Conservation (phyloP, 2,113 vertebrate species). For the Petrocephalus microphthalmus region DNA sequence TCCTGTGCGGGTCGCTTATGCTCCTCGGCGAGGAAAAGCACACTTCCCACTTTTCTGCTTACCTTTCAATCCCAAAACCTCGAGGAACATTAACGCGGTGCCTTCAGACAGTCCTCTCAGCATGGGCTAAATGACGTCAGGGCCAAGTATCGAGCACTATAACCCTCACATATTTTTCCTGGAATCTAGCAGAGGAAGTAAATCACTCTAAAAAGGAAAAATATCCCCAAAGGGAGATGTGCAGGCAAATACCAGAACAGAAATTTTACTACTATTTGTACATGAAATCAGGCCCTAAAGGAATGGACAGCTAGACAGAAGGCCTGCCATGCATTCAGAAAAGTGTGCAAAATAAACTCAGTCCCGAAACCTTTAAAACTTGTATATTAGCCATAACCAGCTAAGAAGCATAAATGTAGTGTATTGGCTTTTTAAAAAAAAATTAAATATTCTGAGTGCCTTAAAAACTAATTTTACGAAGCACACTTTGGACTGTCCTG, state of each 20-base stretch:
- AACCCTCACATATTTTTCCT: not conserved
- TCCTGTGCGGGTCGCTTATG: not conserved
- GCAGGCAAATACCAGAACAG: not conserved
- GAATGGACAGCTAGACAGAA: not conserved
- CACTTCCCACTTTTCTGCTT: slow-evolving; percentile 5
- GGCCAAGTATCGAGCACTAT: not conserved
- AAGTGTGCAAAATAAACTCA: slow-evolving; percentile 21
- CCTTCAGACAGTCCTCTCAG: not conserved
- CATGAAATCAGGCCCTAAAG: not conserved
- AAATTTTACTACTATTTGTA: not conserved
- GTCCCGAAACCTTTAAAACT: slow-evolving; percentile 11
- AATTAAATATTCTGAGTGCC: not conserved
- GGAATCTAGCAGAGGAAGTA: not conserved
- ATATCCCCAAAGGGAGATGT: not conserved
- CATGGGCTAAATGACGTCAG: not conserved
- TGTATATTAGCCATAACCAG: not conserved
- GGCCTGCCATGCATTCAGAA: slow-evolving; percentile 2
- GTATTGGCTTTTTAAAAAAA: not conserved
- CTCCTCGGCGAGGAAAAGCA: not conserved
- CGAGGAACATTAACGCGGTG: not conserved
- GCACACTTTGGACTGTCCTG: not conserved
- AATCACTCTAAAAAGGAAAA: not conserved
- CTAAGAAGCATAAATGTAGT: not conserved
- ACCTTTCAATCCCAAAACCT: not conserved
- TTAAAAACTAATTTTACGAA: not conserved